phyloP scores from a whole-genome alignment of 2,797 vertebrate genomes.

The Channa striata region DNA sequence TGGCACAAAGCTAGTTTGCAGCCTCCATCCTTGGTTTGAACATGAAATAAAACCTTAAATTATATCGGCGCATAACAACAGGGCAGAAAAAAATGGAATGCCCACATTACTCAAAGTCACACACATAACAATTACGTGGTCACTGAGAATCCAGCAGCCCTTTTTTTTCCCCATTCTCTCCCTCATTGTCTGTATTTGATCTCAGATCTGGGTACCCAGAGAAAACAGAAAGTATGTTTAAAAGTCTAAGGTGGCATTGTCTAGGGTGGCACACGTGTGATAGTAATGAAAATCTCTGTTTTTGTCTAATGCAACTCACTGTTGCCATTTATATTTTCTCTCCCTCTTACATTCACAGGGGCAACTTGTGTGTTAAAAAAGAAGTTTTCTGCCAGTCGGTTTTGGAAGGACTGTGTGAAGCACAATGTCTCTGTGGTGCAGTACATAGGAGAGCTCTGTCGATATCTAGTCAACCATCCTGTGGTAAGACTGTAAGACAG shows the following conservation, averaged over 20 bases:
- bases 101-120: no score
- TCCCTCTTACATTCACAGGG: constrained; percentile 72
- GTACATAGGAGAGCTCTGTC: constrained; percentile 93
- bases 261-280: not conserved
- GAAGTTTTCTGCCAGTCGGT: constrained; percentile 91
- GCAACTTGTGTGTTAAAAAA: constrained; percentile 91
- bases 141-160: no score
- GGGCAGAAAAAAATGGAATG: no score
- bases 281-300: not conserved
- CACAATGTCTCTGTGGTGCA: constrained; percentile 90
- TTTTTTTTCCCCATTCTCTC: no score
- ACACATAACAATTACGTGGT: no score
- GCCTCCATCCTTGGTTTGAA: no score
- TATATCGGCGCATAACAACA: no score
- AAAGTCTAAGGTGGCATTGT: not conserved
- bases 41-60: no score
- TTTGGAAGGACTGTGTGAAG: constrained; percentile 91
- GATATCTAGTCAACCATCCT: constrained; percentile 91
- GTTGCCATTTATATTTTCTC: not conserved
- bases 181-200: no score
- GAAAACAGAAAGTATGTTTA: not conserved
- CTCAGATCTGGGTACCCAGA: no score
- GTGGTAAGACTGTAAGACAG: constrained; percentile 71
- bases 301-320: not conserved
- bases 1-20: no score